Evolutionary conservation across 2,113 vertebrate genomes (phyloP), one percentile per base, ranked within the genome.

Genomic region (Scatophagus argus): DNA sequence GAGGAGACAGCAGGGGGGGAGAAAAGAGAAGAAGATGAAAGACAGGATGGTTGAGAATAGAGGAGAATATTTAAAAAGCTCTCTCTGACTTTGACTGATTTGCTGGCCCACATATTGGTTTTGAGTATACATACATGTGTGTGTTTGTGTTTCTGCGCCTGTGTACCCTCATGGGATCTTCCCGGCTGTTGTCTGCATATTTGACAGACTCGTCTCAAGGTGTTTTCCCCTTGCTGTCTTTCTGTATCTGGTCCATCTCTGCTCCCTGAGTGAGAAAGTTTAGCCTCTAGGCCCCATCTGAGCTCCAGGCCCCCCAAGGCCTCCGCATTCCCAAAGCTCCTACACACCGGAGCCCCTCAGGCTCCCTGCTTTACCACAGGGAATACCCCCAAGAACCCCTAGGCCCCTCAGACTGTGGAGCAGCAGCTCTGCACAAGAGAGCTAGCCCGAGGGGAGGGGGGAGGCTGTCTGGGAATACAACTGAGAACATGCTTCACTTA

Each of bases 211-310:
- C 83, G 83, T 92, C 91, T 93, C 84, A 94, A 93, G 91, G 92
- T 94, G 91, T 93, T 91, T 90, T 90, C 77, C 86, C 65, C 65
- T 79, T 14, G 29, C 82, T 83, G 85, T 84, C 90, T 92, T 81
- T 89, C 69, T 88, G 38, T 83, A 78, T 86, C 60, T 74, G 82
- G 79, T 83, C 82, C 85, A 79, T 88, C 84, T 89, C 85, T 90
- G 86, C 83, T 92, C 88, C 83, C 88, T 81, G 81, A 86, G 89
- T 90, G 90, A 88, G 85, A 89, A 90, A 91, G 80, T 89, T 91
- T 67, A 85, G 86, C 90, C 87, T 87, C 85, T 46, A 89, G 91
- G 88, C 89, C 86, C 93, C 93, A 94, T 94, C 93, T 94, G 93
- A 94, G 91, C 91, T 93, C 86, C 86, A 91, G 83, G 89, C 84